These are phyloP conservation scores for Meteorus cinctellus DNA, from an alignment of 2,888 invertebrate species.

Conservation along the genomic window DNA sequence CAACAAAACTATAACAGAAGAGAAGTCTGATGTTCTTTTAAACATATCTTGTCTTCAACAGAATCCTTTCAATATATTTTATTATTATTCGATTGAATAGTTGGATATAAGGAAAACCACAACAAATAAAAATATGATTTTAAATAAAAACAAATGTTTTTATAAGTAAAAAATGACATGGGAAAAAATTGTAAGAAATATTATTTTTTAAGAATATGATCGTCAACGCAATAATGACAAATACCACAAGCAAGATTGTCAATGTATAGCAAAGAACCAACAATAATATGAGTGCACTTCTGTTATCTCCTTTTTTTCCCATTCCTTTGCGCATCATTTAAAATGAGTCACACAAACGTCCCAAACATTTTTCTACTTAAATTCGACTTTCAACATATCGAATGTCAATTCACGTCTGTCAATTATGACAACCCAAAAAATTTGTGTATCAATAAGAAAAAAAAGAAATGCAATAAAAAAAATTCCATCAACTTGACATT, in stretches of 20 bases:
- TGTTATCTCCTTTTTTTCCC: not conserved
- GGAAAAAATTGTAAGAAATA: not conserved
- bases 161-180: not conserved
- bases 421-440: too few relatives aligned
- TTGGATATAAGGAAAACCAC: not conserved
- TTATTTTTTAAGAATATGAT: not conserved
- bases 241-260: conserved; percentile 17
- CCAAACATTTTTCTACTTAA: not conserved
- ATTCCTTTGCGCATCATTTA: not conserved
- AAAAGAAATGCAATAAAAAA: too few relatives aligned
- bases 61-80: not conserved
- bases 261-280: not conserved
- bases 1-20: not conserved
- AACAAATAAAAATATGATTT: not conserved
- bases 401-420: too few relatives aligned
- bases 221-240: not conserved
- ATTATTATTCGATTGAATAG: too few relatives aligned
- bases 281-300: conserved; percentile 3
- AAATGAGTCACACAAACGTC: not conserved
- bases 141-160: not conserved
- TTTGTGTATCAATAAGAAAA: too few relatives aligned
- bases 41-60: not conserved
- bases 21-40: not conserved
- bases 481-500: too few relatives aligned
- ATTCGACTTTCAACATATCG: not conserved